phyloP scores from a whole-genome alignment of 2,888 invertebrate species.

The Tribolium freemani region DNA sequence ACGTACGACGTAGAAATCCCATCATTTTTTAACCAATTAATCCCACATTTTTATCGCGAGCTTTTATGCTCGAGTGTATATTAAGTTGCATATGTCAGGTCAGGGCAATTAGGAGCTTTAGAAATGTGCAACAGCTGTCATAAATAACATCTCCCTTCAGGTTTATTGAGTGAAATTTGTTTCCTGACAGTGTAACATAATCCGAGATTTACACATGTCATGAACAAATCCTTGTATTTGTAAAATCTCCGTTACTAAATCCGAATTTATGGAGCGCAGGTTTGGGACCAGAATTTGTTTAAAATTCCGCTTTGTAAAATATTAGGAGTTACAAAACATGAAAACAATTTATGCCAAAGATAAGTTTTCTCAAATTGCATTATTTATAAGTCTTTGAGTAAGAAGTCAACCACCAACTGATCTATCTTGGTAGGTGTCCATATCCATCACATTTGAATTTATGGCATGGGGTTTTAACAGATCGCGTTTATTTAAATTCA shows the following conservation, averaged over 20 bases:
- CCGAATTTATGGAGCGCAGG: background rate
- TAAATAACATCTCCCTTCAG: background rate
- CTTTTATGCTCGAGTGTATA: background rate
- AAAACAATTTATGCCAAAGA: no score
- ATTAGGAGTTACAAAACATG: no score
- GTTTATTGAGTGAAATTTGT: background rate
- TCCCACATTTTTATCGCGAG: no score
- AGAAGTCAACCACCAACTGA: conserved; percentile 16
- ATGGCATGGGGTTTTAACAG: conserved; percentile 2
- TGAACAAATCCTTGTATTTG: background rate
- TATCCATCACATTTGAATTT: conserved; percentile 14
- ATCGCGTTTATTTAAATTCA: background rate
- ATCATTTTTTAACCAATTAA: no score
- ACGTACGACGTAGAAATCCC: no score
- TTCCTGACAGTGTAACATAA: background rate
- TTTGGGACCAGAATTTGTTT: background rate
- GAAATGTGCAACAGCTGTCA: background rate
- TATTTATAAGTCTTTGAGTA: background rate
- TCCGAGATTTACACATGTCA: background rate
- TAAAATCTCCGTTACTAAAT: background rate
- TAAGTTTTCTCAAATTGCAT: background rate
- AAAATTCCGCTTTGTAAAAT: background rate
- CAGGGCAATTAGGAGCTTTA: background rate
- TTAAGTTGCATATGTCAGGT: background rate
- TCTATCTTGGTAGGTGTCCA: conserved; percentile 19